Conservation (phyloP, 2,797 vertebrate species). For the Clarias laeviceps region DNA sequence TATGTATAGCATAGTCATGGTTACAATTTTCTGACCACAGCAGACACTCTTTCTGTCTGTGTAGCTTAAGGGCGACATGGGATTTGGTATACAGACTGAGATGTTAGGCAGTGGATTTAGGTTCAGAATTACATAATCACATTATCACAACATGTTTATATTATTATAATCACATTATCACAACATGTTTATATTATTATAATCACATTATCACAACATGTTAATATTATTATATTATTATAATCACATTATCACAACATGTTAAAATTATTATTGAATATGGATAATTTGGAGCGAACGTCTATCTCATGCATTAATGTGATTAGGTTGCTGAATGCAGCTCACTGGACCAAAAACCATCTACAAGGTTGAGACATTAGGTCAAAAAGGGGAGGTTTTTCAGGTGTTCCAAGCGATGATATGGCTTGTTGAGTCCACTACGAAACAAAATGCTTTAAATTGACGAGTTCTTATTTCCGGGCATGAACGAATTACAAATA, state of each 20-base stretch:
- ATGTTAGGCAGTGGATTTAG: not conserved
- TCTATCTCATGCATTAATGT: not conserved
- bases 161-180: not conserved
- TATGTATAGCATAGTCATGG: conserved; percentile 40
- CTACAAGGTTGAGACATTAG: not conserved
- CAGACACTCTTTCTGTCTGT: conserved; percentile 10
- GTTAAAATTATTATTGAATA: not conserved
- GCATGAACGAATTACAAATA: not conserved
- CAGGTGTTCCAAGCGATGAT: too few species aligned
- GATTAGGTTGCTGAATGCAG: not conserved
- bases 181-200: too few species aligned
- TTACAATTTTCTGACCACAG: conserved; percentile 42
- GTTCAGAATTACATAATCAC: not conserved
- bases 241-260: not conserved
- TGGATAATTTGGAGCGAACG: not conserved
- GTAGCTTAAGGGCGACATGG: conserved; percentile 34
- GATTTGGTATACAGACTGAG: not conserved
- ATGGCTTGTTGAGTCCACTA: not conserved
- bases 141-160: not conserved
- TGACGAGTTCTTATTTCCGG: not conserved
- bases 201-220: not conserved
- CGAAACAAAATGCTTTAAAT: not conserved
- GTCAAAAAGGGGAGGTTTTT: not conserved
- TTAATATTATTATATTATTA: too few species aligned
- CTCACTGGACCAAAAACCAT: not conserved